Evolutionary conservation across 1,140 invertebrate species (phyloP), one percentile per base, ranked within the genome.

Genomic region (Laupala kohalensis): DNA sequence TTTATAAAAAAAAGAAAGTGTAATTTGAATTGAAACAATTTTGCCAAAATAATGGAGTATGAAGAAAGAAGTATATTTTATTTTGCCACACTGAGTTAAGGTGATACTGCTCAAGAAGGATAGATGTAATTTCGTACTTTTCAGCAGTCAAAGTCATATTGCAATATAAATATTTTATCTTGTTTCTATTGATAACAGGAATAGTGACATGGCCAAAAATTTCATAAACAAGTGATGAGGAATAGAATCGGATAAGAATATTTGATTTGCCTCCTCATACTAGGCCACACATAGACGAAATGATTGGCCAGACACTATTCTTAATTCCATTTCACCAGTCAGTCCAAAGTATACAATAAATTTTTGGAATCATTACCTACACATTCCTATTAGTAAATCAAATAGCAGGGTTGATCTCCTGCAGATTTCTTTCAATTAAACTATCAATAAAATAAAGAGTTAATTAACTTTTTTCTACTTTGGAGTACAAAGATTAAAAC

Each of bases 11-110:
- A 12, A 23, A 12, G 15, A 68, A 30, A 29, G 3, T 6, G n/a
- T 19, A 24, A 12, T 19, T 23, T 25, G 29, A 29, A 23, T 13
- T 6, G 27, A 66, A 15, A 25, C 25, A 66, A 66, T 26, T 19
- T 66, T 26, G 27, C 15, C n/a, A 23, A 25, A 65, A 65, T 5
- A 25, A 6, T 9, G 24, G 9, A 3, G 62, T 64, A 24, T 65
- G 26, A 65, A 64, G 15, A 24, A 25, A 4, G 37, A 25, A 25
- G 5, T 26, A 70, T 3, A 37, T n/a, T 25, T 65, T 28, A 23
- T 63, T 69, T 69, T 13, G 19, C 37, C 26, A 68, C 6, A 19
- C 63, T 27, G 63, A 71, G 70, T 71, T 63, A 71, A 71, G 70
- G 26, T 71, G 70, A 53, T 71, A 65, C 27, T 66, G 70, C 28